Conservation (phyloP, 2,797 vertebrate species). For the Percopsis omiscomaycus region DNA sequence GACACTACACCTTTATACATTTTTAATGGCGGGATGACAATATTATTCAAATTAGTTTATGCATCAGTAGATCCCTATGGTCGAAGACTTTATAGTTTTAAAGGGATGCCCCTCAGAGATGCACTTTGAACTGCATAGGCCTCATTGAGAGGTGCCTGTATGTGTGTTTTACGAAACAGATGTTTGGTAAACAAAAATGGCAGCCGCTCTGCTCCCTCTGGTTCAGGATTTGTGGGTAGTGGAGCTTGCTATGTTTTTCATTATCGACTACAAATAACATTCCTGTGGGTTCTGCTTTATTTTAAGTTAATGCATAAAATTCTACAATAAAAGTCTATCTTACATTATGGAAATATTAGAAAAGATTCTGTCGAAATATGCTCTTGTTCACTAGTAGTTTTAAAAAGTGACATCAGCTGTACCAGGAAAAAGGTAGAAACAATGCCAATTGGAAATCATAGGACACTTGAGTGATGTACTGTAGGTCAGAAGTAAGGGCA, state of each 20-base stretch:
- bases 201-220: conserved; percentile 31
- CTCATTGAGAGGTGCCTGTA: conserved; percentile 17
- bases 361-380: conserved; percentile 43
- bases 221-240: conserved; percentile 10
- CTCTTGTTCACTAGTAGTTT: conserved; percentile 20
- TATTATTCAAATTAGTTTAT: conserved; percentile 12
- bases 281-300: conserved; percentile 1
- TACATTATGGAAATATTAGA: conserved; percentile 46
- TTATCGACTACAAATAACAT: background rate
- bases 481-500: conserved; percentile 21
- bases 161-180: conserved; percentile 3
- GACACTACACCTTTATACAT: conserved; percentile 37
- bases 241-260: background rate
- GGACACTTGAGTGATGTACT: conserved; percentile 49
- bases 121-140: conserved; percentile 22
- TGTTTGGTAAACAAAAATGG: conserved; percentile 13
- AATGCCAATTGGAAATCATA: conserved; percentile 55
- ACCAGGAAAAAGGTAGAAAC: conserved; percentile 32
- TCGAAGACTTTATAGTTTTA: conserved; percentile 16
- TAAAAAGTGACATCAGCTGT: conserved; percentile 36
- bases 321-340: conserved; percentile 13
- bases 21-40: conserved; percentile 4
- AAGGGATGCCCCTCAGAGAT: conserved; percentile 9
- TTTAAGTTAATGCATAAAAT: conserved; percentile 18
- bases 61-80: conserved; percentile 5